phyloP scores from a whole-genome alignment of 2,888 invertebrate species.

The Lochmaea crataegi region DNA sequence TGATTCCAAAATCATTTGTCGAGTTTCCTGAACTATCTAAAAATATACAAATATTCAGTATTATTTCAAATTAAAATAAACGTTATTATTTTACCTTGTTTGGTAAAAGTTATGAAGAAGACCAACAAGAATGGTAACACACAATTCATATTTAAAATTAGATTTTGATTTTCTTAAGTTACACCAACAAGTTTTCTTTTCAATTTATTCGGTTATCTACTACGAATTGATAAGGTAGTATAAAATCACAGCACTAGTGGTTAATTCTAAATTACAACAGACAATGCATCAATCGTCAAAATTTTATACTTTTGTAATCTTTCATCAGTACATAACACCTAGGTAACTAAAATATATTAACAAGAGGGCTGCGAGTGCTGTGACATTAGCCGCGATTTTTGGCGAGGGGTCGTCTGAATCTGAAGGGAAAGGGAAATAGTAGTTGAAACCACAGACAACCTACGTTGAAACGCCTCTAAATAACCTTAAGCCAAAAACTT shows the following conservation, averaged over 20 bases:
- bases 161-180: background rate
- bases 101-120: conserved; percentile 5
- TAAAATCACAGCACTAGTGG: background rate
- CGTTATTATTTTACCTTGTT: conserved; percentile 22
- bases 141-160: conserved; percentile 32
- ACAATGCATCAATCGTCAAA: background rate
- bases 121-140: conserved; percentile 26
- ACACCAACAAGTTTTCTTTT: conserved; percentile 6
- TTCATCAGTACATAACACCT: too few species aligned
- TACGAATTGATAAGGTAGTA: background rate
- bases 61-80: background rate
- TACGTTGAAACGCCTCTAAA: too few species aligned
- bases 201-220: conserved; percentile 1
- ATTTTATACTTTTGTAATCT: background rate
- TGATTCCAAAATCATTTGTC: too few species aligned
- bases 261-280: conserved; percentile 3
- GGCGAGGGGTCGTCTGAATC: too few species aligned
- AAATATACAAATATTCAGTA: too few species aligned
- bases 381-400: too few species aligned
- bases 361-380: too few species aligned
- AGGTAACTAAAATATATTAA: too few species aligned
- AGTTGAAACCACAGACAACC: too few species aligned
- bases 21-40: too few species aligned
- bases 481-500: too few species aligned
- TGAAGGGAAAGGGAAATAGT: too few species aligned